These are phyloP conservation scores for Drosophila peninsularis DNA, from an alignment of 2,888 invertebrate species.

Conservation along the genomic window DNA sequence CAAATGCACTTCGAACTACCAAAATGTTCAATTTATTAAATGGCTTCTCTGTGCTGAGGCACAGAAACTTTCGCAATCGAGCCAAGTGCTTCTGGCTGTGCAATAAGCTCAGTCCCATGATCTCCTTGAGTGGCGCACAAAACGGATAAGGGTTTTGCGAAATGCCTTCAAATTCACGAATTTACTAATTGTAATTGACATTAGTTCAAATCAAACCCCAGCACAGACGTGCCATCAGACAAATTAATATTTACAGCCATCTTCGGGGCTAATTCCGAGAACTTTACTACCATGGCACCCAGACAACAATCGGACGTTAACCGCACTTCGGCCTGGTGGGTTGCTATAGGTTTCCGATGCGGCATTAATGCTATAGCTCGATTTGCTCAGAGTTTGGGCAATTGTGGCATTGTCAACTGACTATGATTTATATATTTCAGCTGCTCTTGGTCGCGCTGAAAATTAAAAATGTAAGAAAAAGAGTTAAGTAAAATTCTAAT, in stretches of 20 bases:
- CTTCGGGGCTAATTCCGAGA: constrained; percentile 15
- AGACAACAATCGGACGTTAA: constrained; percentile 21
- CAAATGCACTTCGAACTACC: neutral
- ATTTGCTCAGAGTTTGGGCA: constrained; percentile 9
- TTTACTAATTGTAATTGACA: constrained; percentile 55
- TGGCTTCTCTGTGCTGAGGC: constrained; percentile 12
- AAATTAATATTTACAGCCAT: constrained; percentile 10
- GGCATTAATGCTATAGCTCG: constrained; percentile 20
- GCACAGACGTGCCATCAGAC: neutral
- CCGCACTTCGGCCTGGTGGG: constrained; percentile 2
- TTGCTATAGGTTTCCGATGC: constrained; percentile 45
- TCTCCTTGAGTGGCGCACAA: constrained; percentile 17
- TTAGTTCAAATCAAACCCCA: constrained; percentile 12
- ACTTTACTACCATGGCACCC: constrained; percentile 40
- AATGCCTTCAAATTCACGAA: constrained; percentile 38
- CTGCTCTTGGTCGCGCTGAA: too few relatives aligned
- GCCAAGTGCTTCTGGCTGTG: constrained; percentile 23
- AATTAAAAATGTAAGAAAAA: neutral
- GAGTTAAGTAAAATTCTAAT: too few relatives aligned
- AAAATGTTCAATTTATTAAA: constrained; percentile 46
- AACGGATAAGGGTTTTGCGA: constrained; percentile 19
- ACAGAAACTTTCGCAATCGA: constrained; percentile 19
- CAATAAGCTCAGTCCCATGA: constrained; percentile 29
- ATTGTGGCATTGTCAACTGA: constrained; percentile 6
- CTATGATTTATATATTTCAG: too few relatives aligned